phyloP scores from a whole-genome alignment of 2,113 vertebrate species.

The Dromaius novaehollandiae region DNA sequence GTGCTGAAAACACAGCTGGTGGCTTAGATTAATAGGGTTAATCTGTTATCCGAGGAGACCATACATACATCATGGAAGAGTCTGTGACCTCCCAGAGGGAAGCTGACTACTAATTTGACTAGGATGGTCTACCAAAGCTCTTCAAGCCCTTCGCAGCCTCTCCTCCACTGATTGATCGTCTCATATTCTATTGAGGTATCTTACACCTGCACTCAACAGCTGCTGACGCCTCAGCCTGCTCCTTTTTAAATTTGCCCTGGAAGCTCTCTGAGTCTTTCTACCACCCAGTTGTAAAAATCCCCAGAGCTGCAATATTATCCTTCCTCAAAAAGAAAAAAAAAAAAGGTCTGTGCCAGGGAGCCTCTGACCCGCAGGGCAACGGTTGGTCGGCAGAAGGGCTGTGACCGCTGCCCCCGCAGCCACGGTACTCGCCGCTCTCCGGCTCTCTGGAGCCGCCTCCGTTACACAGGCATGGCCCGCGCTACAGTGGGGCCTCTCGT shows the following conservation, averaged over 20 bases:
- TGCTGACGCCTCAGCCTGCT: not conserved
- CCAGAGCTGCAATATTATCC: not conserved
- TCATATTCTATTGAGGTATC: not conserved
- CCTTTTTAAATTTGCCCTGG: not conserved
- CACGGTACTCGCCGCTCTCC: not conserved
- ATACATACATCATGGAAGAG: not conserved
- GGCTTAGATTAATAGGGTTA: not conserved
- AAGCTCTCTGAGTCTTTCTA: not conserved
- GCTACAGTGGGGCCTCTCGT: not conserved
- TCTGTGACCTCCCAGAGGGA: not conserved
- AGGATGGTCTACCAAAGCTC: not conserved
- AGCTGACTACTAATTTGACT: not conserved
- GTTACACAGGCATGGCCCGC: fast-evolving
- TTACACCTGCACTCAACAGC: not conserved
- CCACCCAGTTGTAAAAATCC: not conserved
- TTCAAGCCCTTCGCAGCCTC: not conserved
- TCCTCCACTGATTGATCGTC: not conserved
- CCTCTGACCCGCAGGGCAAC: not conserved
- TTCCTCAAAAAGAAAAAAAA: not conserved
- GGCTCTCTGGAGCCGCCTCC: not conserved
- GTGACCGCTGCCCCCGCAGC: not conserved
- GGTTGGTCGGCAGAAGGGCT: not conserved
- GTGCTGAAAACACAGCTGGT: not conserved
- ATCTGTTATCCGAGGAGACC: not conserved
- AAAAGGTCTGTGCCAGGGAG: not conserved